Base-by-base conservation (phyloP, 2,888 invertebrate species). In the Bruchidius siliquastri region DNA sequence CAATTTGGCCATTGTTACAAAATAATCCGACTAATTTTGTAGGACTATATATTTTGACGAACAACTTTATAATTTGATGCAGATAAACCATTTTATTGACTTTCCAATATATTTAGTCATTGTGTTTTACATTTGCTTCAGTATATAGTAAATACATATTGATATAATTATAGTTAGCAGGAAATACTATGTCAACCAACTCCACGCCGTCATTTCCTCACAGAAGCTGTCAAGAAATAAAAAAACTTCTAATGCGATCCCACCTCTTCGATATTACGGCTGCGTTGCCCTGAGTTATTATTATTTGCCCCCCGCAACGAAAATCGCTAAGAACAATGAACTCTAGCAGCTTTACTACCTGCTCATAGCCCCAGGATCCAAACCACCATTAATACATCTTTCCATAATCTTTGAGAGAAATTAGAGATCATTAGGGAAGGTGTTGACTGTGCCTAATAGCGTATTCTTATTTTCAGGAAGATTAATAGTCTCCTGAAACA, bases 401-500 rank as follows among this genome's bases (percentile, higher is more conserved):
- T 74, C 72, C 74, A 70, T 77, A 75, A 75, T 76, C 77, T 76
- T 77, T 74, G 22, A 22, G 69, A 74, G 76, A 77, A 76, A 77
- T 77, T 77, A 76, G 73, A 76, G 74, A 76, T 77, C 77, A 77
- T 77, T 77, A 77, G 71, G 75, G 76, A 74, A 77, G 77, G 77
- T 77, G 77, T 77, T 77, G 77, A 77, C 75, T 77, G 77, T 77
- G 74, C 74, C 76, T 76, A 76, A 77, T 76, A 73, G 75, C 75
- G 72, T 72, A 75, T 77, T 77, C 76, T 76, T 75, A 76, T 75
- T 73, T 75, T 75, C 74, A 30, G 72, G 69, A 76, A 77, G 77
- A 77, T 77, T 76, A 76, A 76, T 77, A 72, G 76, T 73, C 72
- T 67, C 67, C 66, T 22, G 66, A 71, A 74, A 76, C 77, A 77